Percentiles rank a stretch among this genome's conserved stretches.
phyloP scores from a whole-genome alignment of 2,888 invertebrate species.

The Aphelenchoides bicaudatus region DNA sequence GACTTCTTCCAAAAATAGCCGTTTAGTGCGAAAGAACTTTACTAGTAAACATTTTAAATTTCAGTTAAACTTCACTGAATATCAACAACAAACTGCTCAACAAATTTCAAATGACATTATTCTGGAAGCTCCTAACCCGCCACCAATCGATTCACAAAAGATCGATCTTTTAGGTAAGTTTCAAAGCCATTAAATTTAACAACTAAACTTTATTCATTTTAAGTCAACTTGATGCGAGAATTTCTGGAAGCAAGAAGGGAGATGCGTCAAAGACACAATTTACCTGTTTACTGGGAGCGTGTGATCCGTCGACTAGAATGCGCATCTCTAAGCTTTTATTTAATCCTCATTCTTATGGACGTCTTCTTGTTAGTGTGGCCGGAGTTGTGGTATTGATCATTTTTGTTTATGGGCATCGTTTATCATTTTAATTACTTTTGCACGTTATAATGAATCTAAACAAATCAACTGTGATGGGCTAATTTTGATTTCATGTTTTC shows the following conservation, averaged over 20 bases:
- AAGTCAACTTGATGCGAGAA: constrained; percentile 39
- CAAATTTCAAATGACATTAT: constrained; percentile 32
- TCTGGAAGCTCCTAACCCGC: constrained; percentile 24
- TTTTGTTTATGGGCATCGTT: too few species aligned
- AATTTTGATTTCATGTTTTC: too few species aligned
- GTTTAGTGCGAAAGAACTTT: neutral
- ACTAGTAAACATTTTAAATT: constrained; percentile 20
- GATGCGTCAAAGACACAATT: constrained; percentile 30
- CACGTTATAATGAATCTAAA: too few species aligned
- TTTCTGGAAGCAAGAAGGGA: constrained; percentile 36
- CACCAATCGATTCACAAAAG: constrained; percentile 10
- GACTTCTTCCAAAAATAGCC: neutral
- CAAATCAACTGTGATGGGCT: too few species aligned
- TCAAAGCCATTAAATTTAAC: constrained; percentile 21
- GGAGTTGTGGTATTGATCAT: constrained; percentile 56
- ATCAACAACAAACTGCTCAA: constrained; percentile 45
- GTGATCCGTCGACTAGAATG: constrained; percentile 49
- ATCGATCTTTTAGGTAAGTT: constrained; percentile 11
- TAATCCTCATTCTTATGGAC: constrained; percentile 49
- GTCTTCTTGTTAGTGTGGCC: constrained; percentile 51
- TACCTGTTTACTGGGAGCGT: constrained; percentile 52
- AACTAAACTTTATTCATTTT: constrained; percentile 40
- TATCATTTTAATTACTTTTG: too few species aligned
- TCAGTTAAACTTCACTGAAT: constrained; percentile 55
- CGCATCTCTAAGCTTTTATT: constrained; percentile 49